phyloP scores from a whole-genome alignment of 2,113 vertebrate genomes.

The Alexandromys fortis region DNA sequence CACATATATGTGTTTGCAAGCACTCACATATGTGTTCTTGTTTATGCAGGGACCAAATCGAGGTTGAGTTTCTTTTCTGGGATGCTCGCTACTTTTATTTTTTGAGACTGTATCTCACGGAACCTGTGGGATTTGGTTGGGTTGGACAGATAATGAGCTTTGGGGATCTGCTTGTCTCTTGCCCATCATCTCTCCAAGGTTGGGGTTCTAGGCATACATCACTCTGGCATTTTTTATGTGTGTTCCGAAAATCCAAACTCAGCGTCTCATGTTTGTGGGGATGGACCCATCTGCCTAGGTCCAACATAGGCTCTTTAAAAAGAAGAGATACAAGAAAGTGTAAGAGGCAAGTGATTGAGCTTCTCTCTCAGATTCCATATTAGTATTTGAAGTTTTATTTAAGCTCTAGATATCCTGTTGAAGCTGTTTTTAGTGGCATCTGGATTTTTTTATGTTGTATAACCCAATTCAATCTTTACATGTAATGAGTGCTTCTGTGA shows the following conservation, averaged over 20 bases:
- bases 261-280: neutral
- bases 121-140: neutral
- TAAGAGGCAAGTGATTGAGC: neutral
- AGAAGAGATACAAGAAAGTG: neutral
- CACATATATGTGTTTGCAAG: neutral
- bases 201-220: neutral
- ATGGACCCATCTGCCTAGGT: neutral
- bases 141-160: neutral
- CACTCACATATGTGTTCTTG: neutral
- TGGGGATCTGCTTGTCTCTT: neutral
- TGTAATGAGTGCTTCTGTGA: too few species aligned
- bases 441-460: neutral
- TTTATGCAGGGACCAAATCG: neutral
- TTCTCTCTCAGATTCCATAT: neutral
- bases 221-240: neutral
- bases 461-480: conserved; percentile 26
- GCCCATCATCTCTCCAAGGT: neutral
- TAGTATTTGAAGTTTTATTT: neutral
- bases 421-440: neutral
- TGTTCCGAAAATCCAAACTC: neutral
- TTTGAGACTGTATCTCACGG: neutral
- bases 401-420: neutral
- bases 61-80: neutral
- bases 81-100: neutral
- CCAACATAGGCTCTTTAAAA: neutral